These are phyloP conservation scores for Augochlorella aurata DNA, from an alignment of 2,888 invertebrate genomes.

Conservation along the genomic window DNA sequence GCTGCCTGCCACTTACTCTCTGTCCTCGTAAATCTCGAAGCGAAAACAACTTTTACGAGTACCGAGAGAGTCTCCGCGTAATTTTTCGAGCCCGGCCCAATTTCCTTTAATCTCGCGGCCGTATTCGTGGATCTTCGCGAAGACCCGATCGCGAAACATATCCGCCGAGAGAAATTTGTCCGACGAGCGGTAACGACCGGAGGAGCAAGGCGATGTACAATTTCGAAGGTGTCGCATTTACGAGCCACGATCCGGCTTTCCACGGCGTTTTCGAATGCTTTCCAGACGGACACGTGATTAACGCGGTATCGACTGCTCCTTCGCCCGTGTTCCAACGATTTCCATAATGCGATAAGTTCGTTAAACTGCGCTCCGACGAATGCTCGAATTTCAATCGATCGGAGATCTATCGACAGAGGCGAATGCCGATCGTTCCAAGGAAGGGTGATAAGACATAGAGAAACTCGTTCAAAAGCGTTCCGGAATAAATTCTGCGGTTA, in stretches of 20 bases:
- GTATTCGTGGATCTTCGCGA: background rate
- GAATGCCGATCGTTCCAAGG: background rate
- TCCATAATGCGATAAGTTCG: background rate
- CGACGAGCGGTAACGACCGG: background rate
- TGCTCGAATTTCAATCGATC: background rate
- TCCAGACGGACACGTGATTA: background rate
- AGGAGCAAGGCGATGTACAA: background rate
- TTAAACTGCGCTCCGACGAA: background rate
- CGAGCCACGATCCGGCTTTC: background rate
- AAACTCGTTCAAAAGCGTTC: background rate
- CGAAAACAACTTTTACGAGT: background rate
- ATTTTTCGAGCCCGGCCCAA: background rate
- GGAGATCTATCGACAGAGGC: background rate
- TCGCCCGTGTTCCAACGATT: background rate
- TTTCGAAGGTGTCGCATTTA: slow-evolving; percentile 14
- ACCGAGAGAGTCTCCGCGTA: background rate
- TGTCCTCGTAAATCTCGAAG: background rate
- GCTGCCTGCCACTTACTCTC: background rate
- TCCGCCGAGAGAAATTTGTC: background rate
- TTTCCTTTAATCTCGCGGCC: background rate
- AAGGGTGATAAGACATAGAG: background rate
- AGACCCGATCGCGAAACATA: background rate
- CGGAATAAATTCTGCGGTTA: slow-evolving; percentile 1
- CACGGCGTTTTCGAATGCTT: slow-evolving; percentile 13
- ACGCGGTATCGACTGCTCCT: background rate